Evolutionary conservation across 2,113 vertebrate genomes (phyloP).

Genomic region (Pseudorasbora parva): DNA sequence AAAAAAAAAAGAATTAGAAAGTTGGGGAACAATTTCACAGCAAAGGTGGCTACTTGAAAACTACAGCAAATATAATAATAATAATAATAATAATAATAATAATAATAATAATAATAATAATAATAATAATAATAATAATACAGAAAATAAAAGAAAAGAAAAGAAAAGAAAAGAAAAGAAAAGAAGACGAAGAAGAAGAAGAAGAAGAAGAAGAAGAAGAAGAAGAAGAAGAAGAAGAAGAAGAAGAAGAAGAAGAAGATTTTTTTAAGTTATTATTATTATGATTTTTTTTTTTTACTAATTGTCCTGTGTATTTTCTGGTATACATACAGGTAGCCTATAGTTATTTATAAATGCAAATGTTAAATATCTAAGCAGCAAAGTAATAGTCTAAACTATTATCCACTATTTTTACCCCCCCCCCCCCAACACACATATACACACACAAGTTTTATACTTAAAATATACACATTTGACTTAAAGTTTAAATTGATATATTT

Average conservation of each 20-base stretch:
- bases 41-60: neutral
- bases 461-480: neutral
- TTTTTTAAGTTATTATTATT: too few species aligned
- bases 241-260: too few species aligned
- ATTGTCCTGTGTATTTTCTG: neutral
- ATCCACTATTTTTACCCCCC: neutral
- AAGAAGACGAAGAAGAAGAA: too few species aligned
- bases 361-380: neutral
- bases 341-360: neutral
- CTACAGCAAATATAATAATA: neutral
- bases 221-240: neutral
- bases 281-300: too few species aligned
- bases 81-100: slow-evolving; percentile 19
- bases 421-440: too few species aligned
- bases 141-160: too few species aligned
- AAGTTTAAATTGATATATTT: too few species aligned
- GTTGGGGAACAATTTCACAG: neutral
- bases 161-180: too few species aligned
- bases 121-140: too few species aligned
- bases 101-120: slow-evolving; percentile 1
- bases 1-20: neutral
- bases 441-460: too few species aligned
- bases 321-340: too few species aligned
- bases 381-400: neutral
- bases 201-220: too few species aligned